Conservation (phyloP, 2,797 vertebrate species). For the Macroramphosus scolopax region DNA sequence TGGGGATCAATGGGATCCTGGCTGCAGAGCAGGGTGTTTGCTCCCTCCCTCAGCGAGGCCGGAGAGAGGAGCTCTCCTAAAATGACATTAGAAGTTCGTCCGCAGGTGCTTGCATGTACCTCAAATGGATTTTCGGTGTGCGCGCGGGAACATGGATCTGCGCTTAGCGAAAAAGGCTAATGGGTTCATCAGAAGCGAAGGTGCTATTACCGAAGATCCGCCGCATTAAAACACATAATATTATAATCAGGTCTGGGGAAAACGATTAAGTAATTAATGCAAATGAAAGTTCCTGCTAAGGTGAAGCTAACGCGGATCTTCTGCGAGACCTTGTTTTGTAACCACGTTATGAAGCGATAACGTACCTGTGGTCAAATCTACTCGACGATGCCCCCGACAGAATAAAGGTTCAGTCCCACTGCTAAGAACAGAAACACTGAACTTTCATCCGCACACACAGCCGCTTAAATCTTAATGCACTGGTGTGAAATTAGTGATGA, state of each 20-base stretch:
- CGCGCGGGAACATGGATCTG: conserved; percentile 4
- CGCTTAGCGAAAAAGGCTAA: conserved; percentile 38
- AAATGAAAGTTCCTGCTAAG: conserved; percentile 47
- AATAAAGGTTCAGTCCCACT: too few relatives aligned
- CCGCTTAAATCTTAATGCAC: not conserved
- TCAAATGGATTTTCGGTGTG: not conserved
- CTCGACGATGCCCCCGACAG: too few relatives aligned
- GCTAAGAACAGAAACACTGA: too few relatives aligned
- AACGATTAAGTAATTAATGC: conserved; percentile 51
- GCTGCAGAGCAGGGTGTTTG: conserved; percentile 31
- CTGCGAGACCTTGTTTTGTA: conserved; percentile 8
- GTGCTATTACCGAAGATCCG: conserved; percentile 48
- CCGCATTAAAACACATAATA: conserved; percentile 29
- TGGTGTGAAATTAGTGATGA: conserved; percentile 17
- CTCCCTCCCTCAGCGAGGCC: conserved; percentile 14
- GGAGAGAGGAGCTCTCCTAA: conserved; percentile 35
- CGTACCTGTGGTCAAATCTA: too few relatives aligned
- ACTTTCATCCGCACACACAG: not conserved
- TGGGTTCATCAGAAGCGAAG: conserved; percentile 46
- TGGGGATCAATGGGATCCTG: conserved; percentile 47
- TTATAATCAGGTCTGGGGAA: conserved; percentile 41
- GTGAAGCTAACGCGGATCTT: conserved; percentile 30
- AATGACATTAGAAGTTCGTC: not conserved
- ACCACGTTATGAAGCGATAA: not conserved
- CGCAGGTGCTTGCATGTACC: not conserved